Percentiles rank a stretch among this genome's conserved stretches.
Evolutionary conservation across 2,888 invertebrate species (phyloP).

Genomic region (Leucophora obtusa): DNA sequence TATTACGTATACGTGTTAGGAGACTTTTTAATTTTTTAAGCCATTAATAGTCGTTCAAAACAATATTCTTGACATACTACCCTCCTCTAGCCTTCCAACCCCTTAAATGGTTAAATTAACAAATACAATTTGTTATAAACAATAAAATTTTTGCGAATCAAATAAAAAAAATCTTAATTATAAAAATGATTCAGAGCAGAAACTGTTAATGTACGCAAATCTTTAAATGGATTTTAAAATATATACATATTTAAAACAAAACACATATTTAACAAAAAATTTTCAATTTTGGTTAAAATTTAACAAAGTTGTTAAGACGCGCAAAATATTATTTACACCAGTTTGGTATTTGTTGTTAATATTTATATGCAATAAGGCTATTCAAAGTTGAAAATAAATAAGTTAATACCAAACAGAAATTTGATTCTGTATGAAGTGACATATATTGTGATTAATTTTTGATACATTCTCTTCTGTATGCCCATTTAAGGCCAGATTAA

Average conservation of each 20-base stretch:
- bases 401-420: too few species aligned
- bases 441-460: too few species aligned
- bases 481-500: too few species aligned
- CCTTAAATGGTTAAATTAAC: background rate
- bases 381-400: background rate
- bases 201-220: background rate
- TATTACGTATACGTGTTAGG: too few species aligned
- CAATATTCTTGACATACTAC: too few species aligned
- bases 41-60: too few species aligned
- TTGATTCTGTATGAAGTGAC: too few species aligned
- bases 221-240: background rate
- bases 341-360: background rate
- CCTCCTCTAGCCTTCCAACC: too few species aligned
- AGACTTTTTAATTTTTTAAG: too few species aligned
- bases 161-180: background rate
- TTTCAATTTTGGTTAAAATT: background rate
- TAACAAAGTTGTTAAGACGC: background rate
- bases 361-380: background rate
- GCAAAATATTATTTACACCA: background rate
- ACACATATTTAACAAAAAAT: background rate
- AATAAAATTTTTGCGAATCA: background rate
- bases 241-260: background rate
- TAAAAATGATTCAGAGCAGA: slow-evolving; percentile 5
- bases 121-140: slow-evolving; percentile 4
- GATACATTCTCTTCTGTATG: too few species aligned